A percentile compares a stretch with the other conserved stretches of the same genome.
phyloP scores from a whole-genome alignment of 1,140 invertebrate genomes.

The Laupala kohalensis region DNA sequence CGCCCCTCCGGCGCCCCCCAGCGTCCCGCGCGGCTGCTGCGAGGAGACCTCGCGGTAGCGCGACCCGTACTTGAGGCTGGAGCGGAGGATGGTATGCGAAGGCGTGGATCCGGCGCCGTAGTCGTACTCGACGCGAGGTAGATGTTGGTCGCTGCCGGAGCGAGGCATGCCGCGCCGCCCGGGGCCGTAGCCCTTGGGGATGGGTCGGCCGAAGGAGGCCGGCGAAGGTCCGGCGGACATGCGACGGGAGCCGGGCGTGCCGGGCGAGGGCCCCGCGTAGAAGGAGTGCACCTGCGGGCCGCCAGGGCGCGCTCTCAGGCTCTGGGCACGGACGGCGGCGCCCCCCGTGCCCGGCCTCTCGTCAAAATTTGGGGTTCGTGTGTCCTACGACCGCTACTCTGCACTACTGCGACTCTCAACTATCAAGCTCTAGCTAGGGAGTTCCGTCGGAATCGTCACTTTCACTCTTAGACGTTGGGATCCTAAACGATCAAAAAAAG shows the following conservation, averaged over 20 bases:
- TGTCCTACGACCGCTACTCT: too few species aligned
- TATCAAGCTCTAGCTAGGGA: too few species aligned
- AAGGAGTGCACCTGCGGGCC: slow-evolving; percentile 54
- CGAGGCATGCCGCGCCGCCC: slow-evolving; percentile 29
- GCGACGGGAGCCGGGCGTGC: not conserved
- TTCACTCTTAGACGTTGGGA: too few species aligned
- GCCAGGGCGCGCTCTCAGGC: not conserved
- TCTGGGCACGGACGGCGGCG: too few species aligned
- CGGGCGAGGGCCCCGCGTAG: slow-evolving; percentile 43
- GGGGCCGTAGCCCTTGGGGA: not conserved
- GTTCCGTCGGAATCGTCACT: too few species aligned
- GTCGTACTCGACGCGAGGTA: slow-evolving; percentile 66
- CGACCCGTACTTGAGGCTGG: slow-evolving; percentile 49
- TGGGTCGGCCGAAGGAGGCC: not conserved
- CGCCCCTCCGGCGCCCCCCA: slow-evolving; percentile 29
- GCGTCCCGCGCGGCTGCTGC: slow-evolving; percentile 26
- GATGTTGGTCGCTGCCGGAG: slow-evolving; percentile 72
- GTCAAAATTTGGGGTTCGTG: too few species aligned
- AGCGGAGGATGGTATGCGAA: slow-evolving; percentile 57
- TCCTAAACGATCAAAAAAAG: too few species aligned
- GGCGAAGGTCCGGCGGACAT: slow-evolving; percentile 7
- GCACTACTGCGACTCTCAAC: too few species aligned
- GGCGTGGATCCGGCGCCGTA: slow-evolving; percentile 41
- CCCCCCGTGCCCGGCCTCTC: too few species aligned
- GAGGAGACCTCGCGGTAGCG: slow-evolving; percentile 14